A percentile compares a stretch with the other conserved stretches of the same genome.
Evolutionary conservation across 2,888 invertebrate species (phyloP).

Genomic region (Meliscaeva auricollis): DNA sequence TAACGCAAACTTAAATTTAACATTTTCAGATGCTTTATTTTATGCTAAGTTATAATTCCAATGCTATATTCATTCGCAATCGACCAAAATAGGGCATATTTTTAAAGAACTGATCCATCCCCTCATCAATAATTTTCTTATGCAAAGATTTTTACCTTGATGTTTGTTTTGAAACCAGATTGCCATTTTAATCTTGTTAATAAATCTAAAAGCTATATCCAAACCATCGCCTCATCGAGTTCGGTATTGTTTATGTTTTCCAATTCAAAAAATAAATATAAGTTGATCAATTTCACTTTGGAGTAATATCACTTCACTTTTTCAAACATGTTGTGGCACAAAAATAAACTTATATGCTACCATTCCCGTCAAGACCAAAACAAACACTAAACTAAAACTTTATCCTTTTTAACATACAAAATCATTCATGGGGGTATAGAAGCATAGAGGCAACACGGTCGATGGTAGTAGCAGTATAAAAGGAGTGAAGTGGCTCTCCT

Average conservation of each 20-base stretch:
- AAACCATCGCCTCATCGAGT: not conserved
- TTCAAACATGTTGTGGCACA: not conserved
- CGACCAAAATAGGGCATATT: too few species aligned
- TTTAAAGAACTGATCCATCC: not conserved
- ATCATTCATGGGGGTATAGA: not conserved
- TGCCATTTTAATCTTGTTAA: not conserved
- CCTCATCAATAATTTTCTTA: not conserved
- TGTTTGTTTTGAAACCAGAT: slow-evolving; percentile 4
- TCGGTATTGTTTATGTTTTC: not conserved
- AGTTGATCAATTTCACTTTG: not conserved
- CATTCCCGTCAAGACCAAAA: slow-evolving; percentile 63
- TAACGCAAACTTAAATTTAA: too few species aligned
- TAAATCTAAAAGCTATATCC: not conserved
- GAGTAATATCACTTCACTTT: slow-evolving; percentile 3
- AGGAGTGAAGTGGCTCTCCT: slow-evolving; percentile 16
- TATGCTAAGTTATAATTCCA: too few species aligned
- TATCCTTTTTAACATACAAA: slow-evolving; percentile 48
- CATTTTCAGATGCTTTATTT: too few species aligned
- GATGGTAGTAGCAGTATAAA: not conserved
- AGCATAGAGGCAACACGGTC: not conserved
- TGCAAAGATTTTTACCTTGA: not conserved
- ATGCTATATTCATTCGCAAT: too few species aligned
- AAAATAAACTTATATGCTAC: slow-evolving; percentile 2
- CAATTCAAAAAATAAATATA: not conserved
- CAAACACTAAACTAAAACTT: slow-evolving; percentile 61